Evolutionary conservation across 1,140 invertebrate genomes (phyloP).

Genomic region (Neuroterus valhalla): DNA sequence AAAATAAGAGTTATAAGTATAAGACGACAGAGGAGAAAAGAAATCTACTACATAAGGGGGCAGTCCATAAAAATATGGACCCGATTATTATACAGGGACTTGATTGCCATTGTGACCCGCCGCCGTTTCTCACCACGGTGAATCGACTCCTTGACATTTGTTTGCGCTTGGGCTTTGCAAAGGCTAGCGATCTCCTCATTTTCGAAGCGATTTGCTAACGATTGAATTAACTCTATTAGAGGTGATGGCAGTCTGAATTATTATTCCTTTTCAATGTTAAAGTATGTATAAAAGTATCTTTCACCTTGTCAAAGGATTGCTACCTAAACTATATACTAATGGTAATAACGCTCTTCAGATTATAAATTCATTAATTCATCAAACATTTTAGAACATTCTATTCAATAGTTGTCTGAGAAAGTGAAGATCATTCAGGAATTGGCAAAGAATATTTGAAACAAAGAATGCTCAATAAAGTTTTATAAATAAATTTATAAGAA

Average conservation of each 20-base stretch:
- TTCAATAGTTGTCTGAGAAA: too few species aligned
- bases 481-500: too few species aligned
- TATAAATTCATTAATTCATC: too few species aligned
- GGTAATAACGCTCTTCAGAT: too few species aligned
- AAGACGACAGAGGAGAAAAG: constrained; percentile 8
- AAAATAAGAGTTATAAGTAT: constrained; percentile 39
- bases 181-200: not conserved
- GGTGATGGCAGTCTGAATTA: not conserved
- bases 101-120: constrained; percentile 45
- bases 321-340: too few species aligned
- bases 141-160: constrained; percentile 47
- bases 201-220: not conserved
- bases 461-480: too few species aligned
- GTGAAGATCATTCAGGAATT: too few species aligned
- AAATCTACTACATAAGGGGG: constrained; percentile 7
- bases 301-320: not conserved
- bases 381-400: too few species aligned
- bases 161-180: constrained; percentile 45
- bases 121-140: constrained; percentile 48
- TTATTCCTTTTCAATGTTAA: not conserved
- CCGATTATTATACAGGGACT: constrained; percentile 39
- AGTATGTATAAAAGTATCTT: not conserved
- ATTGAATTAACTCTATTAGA: constrained; percentile 13
- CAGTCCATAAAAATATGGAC: constrained; percentile 31
- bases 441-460: too few species aligned